These are phyloP conservation scores for Dendrocincla fuliginosa DNA, from an alignment of 2,797 vertebrate species.

Conservation along the genomic window DNA sequence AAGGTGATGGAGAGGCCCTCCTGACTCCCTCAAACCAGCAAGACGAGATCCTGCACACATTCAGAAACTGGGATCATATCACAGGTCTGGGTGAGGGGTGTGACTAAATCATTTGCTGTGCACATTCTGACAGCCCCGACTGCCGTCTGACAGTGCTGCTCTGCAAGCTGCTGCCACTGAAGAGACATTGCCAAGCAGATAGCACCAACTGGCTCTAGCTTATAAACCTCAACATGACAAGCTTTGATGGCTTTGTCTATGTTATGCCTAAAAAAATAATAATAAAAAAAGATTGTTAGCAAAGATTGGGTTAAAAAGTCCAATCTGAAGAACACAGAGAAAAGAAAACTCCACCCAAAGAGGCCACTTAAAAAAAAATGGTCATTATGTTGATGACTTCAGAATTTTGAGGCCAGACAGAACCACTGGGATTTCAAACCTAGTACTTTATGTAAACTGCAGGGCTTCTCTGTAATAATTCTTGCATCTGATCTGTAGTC, in stretches of 20 bases:
- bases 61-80: background rate
- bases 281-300: background rate
- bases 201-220: background rate
- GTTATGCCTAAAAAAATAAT: background rate
- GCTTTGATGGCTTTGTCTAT: background rate
- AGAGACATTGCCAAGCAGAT: background rate
- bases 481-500: background rate
- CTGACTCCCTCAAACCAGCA: background rate
- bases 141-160: background rate
- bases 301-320: background rate
- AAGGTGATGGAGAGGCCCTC: background rate
- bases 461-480: background rate
- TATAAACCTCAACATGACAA: background rate
- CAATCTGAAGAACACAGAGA: background rate
- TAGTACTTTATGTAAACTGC: background rate
- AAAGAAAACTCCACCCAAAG: background rate
- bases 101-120: background rate
- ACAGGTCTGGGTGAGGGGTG: background rate
- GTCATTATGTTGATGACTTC: background rate
- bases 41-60: background rate
- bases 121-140: background rate
- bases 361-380: background rate
- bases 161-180: background rate
- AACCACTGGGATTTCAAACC: background rate
- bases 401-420: background rate